phyloP scores from a whole-genome alignment of 2,797 vertebrate genomes.

The Eospalax fontanierii region DNA sequence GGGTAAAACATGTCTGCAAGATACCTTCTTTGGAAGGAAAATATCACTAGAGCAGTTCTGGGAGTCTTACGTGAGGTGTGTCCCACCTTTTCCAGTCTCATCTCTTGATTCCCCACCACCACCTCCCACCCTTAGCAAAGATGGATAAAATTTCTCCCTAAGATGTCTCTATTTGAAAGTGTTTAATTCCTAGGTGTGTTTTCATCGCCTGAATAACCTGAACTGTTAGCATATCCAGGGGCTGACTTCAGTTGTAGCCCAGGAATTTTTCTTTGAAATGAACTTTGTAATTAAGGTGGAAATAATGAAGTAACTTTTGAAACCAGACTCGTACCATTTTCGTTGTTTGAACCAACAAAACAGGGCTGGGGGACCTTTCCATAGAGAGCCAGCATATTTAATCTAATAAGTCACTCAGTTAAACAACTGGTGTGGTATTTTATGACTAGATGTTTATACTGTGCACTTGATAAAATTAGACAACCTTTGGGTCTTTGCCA shows the following conservation, averaged over 20 bases:
- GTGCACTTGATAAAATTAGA: slow-evolving; percentile 54
- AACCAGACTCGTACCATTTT: not conserved
- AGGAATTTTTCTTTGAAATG: slow-evolving; percentile 31
- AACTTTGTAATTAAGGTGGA: not conserved
- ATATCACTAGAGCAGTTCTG: not conserved
- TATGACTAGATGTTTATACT: not conserved
- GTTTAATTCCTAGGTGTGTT: not conserved
- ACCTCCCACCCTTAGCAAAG: not conserved
- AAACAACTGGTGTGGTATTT: slow-evolving; percentile 4
- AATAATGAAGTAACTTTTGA: not conserved
- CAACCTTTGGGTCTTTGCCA: slow-evolving; percentile 6
- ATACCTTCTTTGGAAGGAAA: slow-evolving; percentile 8
- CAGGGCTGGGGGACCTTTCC: not conserved
- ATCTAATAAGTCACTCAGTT: slow-evolving; percentile 9
- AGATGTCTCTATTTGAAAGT: not conserved
- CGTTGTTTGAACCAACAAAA: not conserved
- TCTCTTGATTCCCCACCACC: not conserved
- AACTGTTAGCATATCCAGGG: not conserved
- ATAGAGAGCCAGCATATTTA: not conserved
- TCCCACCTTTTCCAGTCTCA: not conserved
- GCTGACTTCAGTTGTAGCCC: not conserved
- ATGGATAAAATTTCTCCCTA: not conserved
- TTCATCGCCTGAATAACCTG: not conserved
- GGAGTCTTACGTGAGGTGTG: not conserved
- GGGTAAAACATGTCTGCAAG: not conserved